Evolutionary conservation across 2,113 vertebrate species (phyloP).

Genomic region (Nibea coibor): DNA sequence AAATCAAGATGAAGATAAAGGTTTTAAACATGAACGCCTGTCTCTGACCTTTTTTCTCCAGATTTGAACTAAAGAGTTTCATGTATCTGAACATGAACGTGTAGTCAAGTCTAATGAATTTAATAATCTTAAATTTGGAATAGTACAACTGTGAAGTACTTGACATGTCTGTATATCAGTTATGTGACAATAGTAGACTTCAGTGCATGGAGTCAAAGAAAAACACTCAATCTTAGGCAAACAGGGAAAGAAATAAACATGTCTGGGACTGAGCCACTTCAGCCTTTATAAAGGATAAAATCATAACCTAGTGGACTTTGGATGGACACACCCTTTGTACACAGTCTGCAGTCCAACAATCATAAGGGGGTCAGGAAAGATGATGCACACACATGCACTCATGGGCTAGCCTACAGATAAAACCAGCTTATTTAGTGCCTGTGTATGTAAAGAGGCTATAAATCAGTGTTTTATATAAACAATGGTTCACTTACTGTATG

Average conservation of each 20-base stretch:
- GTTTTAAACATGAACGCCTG: constrained; percentile 23
- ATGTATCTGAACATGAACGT: neutral
- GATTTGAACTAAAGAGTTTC: neutral
- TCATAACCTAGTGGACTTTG: constrained; percentile 26
- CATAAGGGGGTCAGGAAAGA: neutral
- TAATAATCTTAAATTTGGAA: neutral
- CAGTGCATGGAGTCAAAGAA: neutral
- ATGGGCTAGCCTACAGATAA: neutral
- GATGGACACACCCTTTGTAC: constrained; percentile 43
- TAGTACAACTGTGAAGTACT: neutral
- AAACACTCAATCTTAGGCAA: neutral
- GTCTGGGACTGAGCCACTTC: neutral
- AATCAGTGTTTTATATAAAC: neutral
- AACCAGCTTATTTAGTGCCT: neutral
- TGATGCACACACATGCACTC: neutral
- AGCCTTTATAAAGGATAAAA: neutral
- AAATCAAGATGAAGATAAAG: constrained; percentile 59
- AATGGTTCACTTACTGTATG: neutral
- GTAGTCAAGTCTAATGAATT: neutral
- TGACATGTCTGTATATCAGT: neutral
- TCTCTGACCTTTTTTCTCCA: neutral
- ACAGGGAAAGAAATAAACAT: neutral
- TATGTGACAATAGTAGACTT: neutral
- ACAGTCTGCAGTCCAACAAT: constrained; percentile 5
- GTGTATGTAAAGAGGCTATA: no score